A percentile compares a stretch with the other conserved stretches of the same genome.
phyloP scores from a whole-genome alignment of 2,113 vertebrate species.

The Takifugu bimaculatus region DNA sequence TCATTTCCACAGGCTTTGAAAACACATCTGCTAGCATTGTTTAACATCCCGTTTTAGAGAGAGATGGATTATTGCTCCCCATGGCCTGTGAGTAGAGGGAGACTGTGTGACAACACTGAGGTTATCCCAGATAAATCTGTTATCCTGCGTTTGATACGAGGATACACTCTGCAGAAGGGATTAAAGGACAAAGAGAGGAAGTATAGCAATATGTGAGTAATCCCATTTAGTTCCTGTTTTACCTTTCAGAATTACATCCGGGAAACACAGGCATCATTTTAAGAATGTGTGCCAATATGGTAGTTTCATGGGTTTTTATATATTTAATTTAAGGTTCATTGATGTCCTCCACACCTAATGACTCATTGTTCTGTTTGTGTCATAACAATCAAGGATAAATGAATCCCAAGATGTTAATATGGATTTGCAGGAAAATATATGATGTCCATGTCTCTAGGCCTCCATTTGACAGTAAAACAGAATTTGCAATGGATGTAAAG shows the following conservation, averaged over 20 bases:
- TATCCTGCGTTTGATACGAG: conserved; percentile 48
- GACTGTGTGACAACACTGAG: conserved; percentile 48
- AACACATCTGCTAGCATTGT: conserved; percentile 68
- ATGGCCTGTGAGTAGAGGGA: conserved; percentile 39
- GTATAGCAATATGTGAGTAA: conserved; percentile 54
- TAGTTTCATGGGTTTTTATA: background rate
- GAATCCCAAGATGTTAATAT: conserved; percentile 14
- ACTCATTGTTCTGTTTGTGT: background rate
- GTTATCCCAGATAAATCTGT: conserved; percentile 72
- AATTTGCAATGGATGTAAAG: conserved; percentile 9
- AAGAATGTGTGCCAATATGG: background rate
- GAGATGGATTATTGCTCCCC: conserved; percentile 57
- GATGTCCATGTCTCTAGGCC: background rate
- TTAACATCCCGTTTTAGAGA: conserved; percentile 49
- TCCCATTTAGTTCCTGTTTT: conserved; percentile 46
- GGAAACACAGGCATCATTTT: background rate
- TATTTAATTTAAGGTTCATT: conserved; percentile 1
- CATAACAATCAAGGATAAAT: conserved; percentile 14
- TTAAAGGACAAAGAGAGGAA: conserved; percentile 51
- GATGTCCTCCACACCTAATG: background rate
- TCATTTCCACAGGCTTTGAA: conserved; percentile 55
- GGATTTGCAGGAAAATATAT: conserved; percentile 30
- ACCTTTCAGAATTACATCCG: conserved; percentile 36
- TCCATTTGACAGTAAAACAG: conserved; percentile 10
- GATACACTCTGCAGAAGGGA: conserved; percentile 55